Base-by-base conservation (phyloP, 1,140 invertebrate species). In the Anastrepha ludens region DNA sequence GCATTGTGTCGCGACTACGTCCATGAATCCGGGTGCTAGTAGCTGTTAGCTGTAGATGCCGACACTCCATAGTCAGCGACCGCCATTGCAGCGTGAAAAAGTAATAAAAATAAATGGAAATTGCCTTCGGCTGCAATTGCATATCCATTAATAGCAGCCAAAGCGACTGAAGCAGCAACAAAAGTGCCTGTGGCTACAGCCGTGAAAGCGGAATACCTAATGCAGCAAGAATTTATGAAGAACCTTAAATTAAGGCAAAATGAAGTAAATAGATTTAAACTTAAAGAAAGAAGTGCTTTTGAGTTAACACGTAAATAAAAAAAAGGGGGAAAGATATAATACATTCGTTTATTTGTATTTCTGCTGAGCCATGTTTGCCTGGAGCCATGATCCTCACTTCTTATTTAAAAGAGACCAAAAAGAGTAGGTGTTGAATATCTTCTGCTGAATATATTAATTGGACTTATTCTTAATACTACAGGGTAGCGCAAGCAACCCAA, bases 91-190 rank as follows among this genome's bases (percentile, higher is more conserved):
- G 41, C 13, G 5, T 11, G 70, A 74, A 17, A 74, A 74, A 50
- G 8, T 5, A 74, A 74, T 74, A 74, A 74, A 74, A 74, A 74
- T 17, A 74, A 74, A 50, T 74, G 17, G 17, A 13, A 64, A 64
- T 64, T 64, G 60, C 60, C 60, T 13, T 29, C 17, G 8, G 70
- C 41, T 74, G 47, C 70, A 74, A 74, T 44, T 74, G 17, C 41
- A 67, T 39, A 13, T 47, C 17, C 70, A 17, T 5, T 50, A 74
- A 74, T 47, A 41, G 70, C 17, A 74, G 44, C 39, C 20, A 29
- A 29, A 29, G 60, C 60, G 17, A 17, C 9, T 9, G 6, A 67
- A 41, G 29, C 20, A 58, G 13, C 55, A 58, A 58, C 55, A 58
- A 7, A 7, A 13, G 1, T 58, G 55, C 55, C 55, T 58, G 13